A percentile compares a stretch with the other conserved stretches of the same genome.
phyloP scores from a whole-genome alignment of 2,888 invertebrate genomes.

The Lordiphosa andalusiaca region DNA sequence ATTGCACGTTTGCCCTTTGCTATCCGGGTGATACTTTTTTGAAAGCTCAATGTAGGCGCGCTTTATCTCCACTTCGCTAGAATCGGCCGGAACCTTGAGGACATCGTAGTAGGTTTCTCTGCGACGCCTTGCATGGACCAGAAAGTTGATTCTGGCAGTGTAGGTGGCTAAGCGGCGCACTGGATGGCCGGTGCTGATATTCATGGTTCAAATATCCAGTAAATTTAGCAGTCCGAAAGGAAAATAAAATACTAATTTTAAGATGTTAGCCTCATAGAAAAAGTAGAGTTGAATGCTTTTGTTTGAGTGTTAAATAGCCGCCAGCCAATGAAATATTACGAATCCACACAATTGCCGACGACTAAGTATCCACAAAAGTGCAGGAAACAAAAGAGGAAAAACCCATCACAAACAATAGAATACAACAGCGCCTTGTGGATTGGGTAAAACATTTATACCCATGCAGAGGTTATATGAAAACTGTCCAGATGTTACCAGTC shows the following conservation, averaged over 20 bases:
- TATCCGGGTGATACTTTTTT: slow-evolving; percentile 57
- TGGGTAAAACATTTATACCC: no score
- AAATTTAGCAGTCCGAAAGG: slow-evolving; percentile 16
- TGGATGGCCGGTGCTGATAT: not conserved
- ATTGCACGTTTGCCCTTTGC: slow-evolving; percentile 9
- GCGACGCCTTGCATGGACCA: not conserved
- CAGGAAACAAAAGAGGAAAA: no score
- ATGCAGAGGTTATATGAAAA: no score
- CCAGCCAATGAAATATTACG: slow-evolving; percentile 1
- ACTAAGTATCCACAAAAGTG: no score
- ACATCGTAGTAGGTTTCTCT: slow-evolving; percentile 46
- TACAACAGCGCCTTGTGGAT: no score
- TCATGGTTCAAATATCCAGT: slow-evolving; percentile 25
- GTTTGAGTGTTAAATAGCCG: slow-evolving; percentile 5
- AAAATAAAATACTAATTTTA: slow-evolving; percentile 9
- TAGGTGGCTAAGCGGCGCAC: slow-evolving; percentile 28
- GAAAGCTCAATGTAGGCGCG: slow-evolving; percentile 46
- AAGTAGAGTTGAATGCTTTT: not conserved
- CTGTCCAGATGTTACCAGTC: no score
- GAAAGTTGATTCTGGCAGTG: slow-evolving; percentile 8
- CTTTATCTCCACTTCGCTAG: slow-evolving; percentile 38
- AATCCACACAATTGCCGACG: not conserved
- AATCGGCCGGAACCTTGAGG: slow-evolving; percentile 37
- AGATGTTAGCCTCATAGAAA: slow-evolving; percentile 6
- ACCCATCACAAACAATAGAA: no score